phyloP scores from a whole-genome alignment of 1,140 invertebrate genomes.

The Leptopilina boulardi region DNA sequence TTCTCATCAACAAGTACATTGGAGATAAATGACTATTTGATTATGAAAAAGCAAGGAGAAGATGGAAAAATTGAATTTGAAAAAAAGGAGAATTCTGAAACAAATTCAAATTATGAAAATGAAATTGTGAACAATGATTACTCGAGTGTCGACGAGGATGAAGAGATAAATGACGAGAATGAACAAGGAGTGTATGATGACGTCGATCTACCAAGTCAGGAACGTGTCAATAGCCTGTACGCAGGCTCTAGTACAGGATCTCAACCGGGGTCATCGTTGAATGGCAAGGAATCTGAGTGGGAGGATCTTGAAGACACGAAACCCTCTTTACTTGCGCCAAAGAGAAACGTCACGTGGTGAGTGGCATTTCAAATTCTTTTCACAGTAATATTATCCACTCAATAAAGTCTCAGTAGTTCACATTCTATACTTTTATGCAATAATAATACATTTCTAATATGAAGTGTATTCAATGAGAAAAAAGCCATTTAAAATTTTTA shows the following conservation, averaged over 20 bases:
- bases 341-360: conserved; percentile 25
- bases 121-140: conserved; percentile 58
- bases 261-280: conserved; percentile 44
- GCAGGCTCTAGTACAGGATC: conserved; percentile 58
- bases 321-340: conserved; percentile 4
- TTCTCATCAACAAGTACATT: conserved; percentile 13
- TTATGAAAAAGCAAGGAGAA: not conserved
- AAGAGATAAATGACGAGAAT: conserved; percentile 42
- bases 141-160: conserved; percentile 56
- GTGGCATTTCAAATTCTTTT: conserved; percentile 28
- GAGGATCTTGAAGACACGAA: conserved; percentile 65
- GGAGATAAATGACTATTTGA: conserved; percentile 19
- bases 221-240: conserved; percentile 71
- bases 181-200: conserved; percentile 70
- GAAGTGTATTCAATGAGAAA: not conserved
- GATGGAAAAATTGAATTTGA: conserved; percentile 35
- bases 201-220: conserved; percentile 61
- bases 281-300: conserved; percentile 67
- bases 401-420: not conserved
- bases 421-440: conserved; percentile 1
- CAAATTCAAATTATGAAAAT: conserved; percentile 36
- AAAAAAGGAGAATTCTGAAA: conserved; percentile 30
- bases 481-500: not conserved
- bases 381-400: not conserved
- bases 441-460: not conserved